Percentiles rank a stretch among this genome's conserved stretches.
Conservation (phyloP, 2,797 vertebrate genomes). For the Chelidonichthys spinosus region DNA sequence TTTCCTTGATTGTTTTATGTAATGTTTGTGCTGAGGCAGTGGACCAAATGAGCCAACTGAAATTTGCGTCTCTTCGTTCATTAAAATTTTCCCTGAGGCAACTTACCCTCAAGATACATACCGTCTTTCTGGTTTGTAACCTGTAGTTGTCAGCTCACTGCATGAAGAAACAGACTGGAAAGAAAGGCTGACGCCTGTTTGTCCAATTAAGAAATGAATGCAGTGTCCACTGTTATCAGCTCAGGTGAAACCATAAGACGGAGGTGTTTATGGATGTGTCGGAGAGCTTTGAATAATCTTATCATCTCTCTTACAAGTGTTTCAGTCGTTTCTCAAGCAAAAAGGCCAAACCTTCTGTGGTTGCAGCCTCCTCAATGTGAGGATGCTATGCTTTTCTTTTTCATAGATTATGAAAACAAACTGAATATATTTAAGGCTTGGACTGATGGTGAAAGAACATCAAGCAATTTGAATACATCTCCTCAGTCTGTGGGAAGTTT, state of each 20-base stretch:
- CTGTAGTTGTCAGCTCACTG: slow-evolving; percentile 8
- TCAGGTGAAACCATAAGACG: slow-evolving; percentile 26
- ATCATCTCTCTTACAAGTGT: neutral
- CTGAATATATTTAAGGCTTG: neutral
- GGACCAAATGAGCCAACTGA: slow-evolving; percentile 23
- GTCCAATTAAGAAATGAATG: slow-evolving; percentile 48
- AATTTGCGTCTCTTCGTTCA: slow-evolving; percentile 25
- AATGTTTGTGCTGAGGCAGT: slow-evolving; percentile 13
- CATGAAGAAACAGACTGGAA: slow-evolving; percentile 15
- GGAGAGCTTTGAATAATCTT: slow-evolving; percentile 5
- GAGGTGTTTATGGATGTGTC: neutral
- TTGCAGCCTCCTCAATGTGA: neutral
- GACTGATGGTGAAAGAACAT: neutral
- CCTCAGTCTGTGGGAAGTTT: neutral
- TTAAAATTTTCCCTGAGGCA: slow-evolving; percentile 27
- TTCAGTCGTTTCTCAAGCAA: neutral
- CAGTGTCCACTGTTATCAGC: neutral
- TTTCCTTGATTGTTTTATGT: slow-evolving; percentile 24
- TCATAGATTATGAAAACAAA: neutral
- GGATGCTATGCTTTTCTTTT: neutral
- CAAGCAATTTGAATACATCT: neutral
- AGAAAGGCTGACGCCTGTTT: slow-evolving; percentile 23
- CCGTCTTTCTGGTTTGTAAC: slow-evolving; percentile 24
- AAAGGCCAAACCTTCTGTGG: neutral
- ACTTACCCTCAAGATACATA: neutral